These are phyloP conservation scores for Halichoeres trimaculatus DNA, from an alignment of 2,113 vertebrate genomes.

Conservation along the genomic window DNA sequence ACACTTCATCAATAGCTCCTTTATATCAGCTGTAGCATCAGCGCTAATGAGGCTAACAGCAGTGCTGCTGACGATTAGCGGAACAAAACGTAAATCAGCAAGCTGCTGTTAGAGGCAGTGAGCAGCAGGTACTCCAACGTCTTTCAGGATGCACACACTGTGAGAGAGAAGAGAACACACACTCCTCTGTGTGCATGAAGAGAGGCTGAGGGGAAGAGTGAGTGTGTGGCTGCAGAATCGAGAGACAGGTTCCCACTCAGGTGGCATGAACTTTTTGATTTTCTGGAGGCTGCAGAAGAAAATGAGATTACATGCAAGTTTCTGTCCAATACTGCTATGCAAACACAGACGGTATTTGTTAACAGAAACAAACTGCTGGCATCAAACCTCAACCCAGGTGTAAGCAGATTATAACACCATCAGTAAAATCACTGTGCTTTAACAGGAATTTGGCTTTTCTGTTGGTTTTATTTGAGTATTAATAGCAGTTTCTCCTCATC, in stretches of 20 bases:
- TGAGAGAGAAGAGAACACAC: not conserved
- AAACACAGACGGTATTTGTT: not conserved
- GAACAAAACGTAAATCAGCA: conserved; percentile 53
- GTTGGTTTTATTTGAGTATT: not conserved
- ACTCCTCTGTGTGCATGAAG: not conserved
- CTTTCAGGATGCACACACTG: conserved; percentile 25
- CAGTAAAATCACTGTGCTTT: too few relatives aligned
- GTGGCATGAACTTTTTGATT: not conserved
- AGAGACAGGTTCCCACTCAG: not conserved
- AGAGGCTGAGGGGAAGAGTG: not conserved
- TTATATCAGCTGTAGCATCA: conserved; percentile 69
- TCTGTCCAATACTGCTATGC: not conserved
- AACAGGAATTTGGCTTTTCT: not conserved
- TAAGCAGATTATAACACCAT: not conserved
- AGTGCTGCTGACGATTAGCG: conserved; percentile 49
- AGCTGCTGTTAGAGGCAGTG: conserved; percentile 35
- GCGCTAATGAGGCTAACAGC: conserved; percentile 57
- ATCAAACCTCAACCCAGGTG: not conserved
- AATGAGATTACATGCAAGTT: too few relatives aligned
- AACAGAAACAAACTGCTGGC: not conserved
- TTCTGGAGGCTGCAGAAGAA: too few relatives aligned
- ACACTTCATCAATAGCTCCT: conserved; percentile 56
- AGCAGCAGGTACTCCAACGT: conserved; percentile 13
- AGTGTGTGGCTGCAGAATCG: not conserved
- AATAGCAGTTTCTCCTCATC: not conserved